Conservation (phyloP, 2,113 vertebrate species). For the Percina caprodes region DNA sequence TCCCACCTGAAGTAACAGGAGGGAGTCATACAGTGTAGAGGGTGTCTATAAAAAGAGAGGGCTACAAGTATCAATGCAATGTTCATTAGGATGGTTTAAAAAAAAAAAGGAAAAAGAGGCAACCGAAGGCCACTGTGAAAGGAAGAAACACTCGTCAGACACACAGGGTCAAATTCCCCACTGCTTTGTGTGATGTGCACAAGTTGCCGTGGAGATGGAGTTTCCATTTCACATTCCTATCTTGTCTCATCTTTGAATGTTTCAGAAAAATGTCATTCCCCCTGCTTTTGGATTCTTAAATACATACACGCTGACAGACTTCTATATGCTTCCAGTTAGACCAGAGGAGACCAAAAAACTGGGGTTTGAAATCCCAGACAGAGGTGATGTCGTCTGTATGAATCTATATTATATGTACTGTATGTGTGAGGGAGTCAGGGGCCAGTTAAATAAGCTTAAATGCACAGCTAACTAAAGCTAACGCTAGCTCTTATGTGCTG, state of each 20-base stretch:
- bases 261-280: slow-evolving; percentile 14
- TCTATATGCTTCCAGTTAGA: slow-evolving; percentile 32
- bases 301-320: slow-evolving; percentile 25
- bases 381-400: neutral
- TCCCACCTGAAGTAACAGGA: neutral
- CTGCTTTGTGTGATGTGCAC: slow-evolving; percentile 14
- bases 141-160: neutral
- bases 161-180: neutral
- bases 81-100: neutral
- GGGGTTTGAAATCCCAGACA: slow-evolving; percentile 21
- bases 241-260: slow-evolving; percentile 27
- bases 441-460: slow-evolving; percentile 1
- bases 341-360: slow-evolving; percentile 2
- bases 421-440: slow-evolving; percentile 18
- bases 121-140: neutral
- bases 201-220: slow-evolving; percentile 22
- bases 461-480: neutral
- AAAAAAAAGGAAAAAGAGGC: neutral
- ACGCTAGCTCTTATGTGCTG: neutral
- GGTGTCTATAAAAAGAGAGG: neutral
- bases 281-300: slow-evolving; percentile 47
- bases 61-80: neutral
- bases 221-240: slow-evolving; percentile 31
- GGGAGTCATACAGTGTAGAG: neutral
- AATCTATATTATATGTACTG: slow-evolving; percentile 2